Evolutionary conservation across 2,888 invertebrate species (phyloP).

Genomic region (Octodonta nipae): DNA sequence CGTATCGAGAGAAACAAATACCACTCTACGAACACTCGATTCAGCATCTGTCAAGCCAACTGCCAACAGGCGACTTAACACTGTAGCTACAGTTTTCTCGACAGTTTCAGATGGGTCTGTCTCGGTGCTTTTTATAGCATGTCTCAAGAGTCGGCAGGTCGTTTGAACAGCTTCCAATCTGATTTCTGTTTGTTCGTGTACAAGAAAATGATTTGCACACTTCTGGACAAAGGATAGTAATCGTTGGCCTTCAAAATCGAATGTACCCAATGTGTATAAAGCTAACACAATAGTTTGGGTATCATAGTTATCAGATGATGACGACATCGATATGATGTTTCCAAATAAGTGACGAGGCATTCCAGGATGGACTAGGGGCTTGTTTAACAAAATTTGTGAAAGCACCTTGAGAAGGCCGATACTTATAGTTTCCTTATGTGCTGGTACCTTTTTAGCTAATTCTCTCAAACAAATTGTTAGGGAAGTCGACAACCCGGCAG

Average conservation of each 20-base stretch:
- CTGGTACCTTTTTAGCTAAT: constrained; percentile 71
- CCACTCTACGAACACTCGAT: constrained; percentile 85
- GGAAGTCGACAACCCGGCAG: constrained; percentile 79
- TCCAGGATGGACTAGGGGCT: constrained; percentile 68
- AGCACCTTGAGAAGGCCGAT: constrained; percentile 85
- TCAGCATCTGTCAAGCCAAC: constrained; percentile 94
- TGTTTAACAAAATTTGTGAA: constrained; percentile 79
- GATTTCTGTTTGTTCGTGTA: constrained; percentile 74
- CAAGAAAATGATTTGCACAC: constrained; percentile 82
- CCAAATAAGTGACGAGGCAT: constrained; percentile 49
- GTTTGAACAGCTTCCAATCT: constrained; percentile 89
- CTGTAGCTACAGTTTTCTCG: constrained; percentile 78
- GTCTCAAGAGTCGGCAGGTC: constrained; percentile 74
- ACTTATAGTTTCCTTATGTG: constrained; percentile 78
- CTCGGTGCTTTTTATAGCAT: constrained; percentile 52
- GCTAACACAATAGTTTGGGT: constrained; percentile 80
- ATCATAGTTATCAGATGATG: constrained; percentile 49
- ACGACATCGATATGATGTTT: constrained; percentile 35
- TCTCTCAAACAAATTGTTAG: constrained; percentile 84
- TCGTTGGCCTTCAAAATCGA: constrained; percentile 77
- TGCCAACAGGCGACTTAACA: constrained; percentile 76
- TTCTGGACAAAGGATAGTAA: constrained; percentile 82
- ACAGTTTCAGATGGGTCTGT: constrained; percentile 68
- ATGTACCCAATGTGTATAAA: constrained; percentile 77
- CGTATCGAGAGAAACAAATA: constrained; percentile 77